These are phyloP conservation scores for Verasper variegatus DNA, from an alignment of 2,113 vertebrate genomes.

Conservation along the genomic window DNA sequence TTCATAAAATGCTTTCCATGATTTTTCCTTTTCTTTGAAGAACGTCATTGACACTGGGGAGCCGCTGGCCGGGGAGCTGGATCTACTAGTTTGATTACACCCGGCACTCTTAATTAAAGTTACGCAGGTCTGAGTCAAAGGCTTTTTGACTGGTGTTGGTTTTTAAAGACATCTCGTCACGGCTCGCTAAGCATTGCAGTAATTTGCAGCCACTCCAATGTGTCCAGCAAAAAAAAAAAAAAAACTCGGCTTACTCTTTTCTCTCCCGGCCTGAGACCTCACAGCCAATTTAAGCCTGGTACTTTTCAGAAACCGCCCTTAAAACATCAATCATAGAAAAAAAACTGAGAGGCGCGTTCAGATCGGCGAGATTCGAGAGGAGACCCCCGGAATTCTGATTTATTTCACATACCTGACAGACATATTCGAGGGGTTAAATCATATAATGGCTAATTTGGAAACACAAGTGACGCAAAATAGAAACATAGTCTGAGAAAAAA, in stretches of 20 bases:
- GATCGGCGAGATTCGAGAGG: constrained; percentile 55
- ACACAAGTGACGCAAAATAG: constrained; percentile 69
- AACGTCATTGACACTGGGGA: constrained; percentile 57
- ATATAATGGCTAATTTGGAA: constrained; percentile 67
- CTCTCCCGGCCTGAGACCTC: constrained; percentile 52
- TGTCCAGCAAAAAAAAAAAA: constrained; percentile 54
- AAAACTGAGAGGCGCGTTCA: constrained; percentile 58
- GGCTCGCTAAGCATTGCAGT: constrained; percentile 74
- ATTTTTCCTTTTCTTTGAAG: constrained; percentile 61
- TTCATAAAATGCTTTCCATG: constrained; percentile 62
- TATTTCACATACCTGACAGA: constrained; percentile 71
- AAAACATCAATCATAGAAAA: constrained; percentile 73
- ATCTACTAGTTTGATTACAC: constrained; percentile 76
- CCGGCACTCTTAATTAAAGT: constrained; percentile 77
- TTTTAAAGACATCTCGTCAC: constrained; percentile 79
- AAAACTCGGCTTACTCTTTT: constrained; percentile 37
- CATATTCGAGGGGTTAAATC: constrained; percentile 65
- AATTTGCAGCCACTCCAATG: constrained; percentile 76
- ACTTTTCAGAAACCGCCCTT: constrained; percentile 68
- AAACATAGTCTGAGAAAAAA: constrained; percentile 48
- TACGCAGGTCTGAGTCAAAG: constrained; percentile 77
- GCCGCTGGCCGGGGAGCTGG: constrained; percentile 55
- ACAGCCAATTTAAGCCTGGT: constrained; percentile 73
- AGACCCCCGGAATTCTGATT: constrained; percentile 59
- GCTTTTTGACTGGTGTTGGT: constrained; percentile 75